Evolutionary conservation across 2,113 vertebrate species (phyloP), one percentile per base, ranked within the genome.

Genomic region (Eudorcas thomsonii): DNA sequence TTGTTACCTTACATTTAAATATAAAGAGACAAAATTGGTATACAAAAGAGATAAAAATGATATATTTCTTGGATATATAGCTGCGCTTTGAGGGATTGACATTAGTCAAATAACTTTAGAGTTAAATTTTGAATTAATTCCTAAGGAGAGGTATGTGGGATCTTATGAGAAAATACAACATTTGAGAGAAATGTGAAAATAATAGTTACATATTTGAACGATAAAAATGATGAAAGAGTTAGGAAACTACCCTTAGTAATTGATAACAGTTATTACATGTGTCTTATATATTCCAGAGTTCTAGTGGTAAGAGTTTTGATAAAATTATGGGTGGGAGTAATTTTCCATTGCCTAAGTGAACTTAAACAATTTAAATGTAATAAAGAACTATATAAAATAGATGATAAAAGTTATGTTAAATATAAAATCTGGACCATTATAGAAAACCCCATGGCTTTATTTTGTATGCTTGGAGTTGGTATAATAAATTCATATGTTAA

Each of bases 1-100:
- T 95, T 97, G 74, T 94, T 96, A 93, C 39, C 25, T 96, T 95
- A 94, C 59, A 85, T 82, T 77, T 89, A 97, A 74, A 23, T 23
- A 57, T 48, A 84, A 92, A 93, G 19, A 52, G 52, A 52, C 28
- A 94, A 80, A 84, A 77, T 50, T 83, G 55, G 19, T 67, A 26
- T 54, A 17, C 28, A 36, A 64, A 95, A 85, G 52, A 85, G 6
- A 62, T n/a, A 67, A 71, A 83, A 78, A 26, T 84, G 39, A 7
- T 89, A 14, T 90, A 60, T 90, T 81, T 96, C 36, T 89, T 93
- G 4, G 62, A 55, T 88, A 21, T 36, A 45, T 12, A 87, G 81
- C n/a, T 88, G 14, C 13, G 45, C 11, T 55, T 74, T 94, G 33
- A 94, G 55, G n/a, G 88, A 83, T 59, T 6, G 30, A 39, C 33